Base-by-base conservation (phyloP, 1,140 invertebrate genomes). In the Hestina assimilis region DNA sequence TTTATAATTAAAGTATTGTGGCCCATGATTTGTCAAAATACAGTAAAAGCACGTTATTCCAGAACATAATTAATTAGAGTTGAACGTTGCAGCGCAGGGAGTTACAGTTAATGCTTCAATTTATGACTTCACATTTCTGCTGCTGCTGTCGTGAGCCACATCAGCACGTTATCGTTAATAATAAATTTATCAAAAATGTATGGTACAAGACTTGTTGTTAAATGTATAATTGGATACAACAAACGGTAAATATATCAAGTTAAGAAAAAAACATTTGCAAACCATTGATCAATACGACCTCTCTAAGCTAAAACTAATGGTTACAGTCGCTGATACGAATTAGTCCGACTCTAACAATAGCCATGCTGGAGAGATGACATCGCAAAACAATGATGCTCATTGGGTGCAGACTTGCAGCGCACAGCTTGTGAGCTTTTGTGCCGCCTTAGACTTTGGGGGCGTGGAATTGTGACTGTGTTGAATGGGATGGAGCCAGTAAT, bases 291-390 rank as follows among this genome's bases (percentile, higher is more conserved):
- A 38, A 17, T 17, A 17, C 15, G 9, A 38, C 5, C 33, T 38
- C 33, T 17, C 15, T 8, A 4, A 11, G 12, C 17, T 20, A 1
- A 47, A 19, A 19, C 31, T 19, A 47, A 33, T 33, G 45, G 45
- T 47, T 17, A 47, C 28, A 20, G n/a, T 21, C 28, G 45, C 29
- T 47, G 14, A 33, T 47, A 33, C 45, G 33, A 52, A 41, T 20
- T 38, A 41, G 20, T 17, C 35, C 24, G 9, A 14, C 21, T 9
- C 48, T 5, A 24, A 41, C 35, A 41, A 52, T 41, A 45, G 42
- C 5, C 21, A 2, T 2, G 8, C 0, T 29, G n/a, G 48, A 9
- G 35, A 26, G 21, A 12, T 12, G 33, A 14, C 11, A 21, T 6
- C 3, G 15, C 26, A 23, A 14, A 52, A 41, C 35, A 52, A 52